Percentiles rank a stretch among this genome's conserved stretches.
phyloP scores from a whole-genome alignment of 1,140 invertebrate species.

The Meloidogyne exigua region DNA sequence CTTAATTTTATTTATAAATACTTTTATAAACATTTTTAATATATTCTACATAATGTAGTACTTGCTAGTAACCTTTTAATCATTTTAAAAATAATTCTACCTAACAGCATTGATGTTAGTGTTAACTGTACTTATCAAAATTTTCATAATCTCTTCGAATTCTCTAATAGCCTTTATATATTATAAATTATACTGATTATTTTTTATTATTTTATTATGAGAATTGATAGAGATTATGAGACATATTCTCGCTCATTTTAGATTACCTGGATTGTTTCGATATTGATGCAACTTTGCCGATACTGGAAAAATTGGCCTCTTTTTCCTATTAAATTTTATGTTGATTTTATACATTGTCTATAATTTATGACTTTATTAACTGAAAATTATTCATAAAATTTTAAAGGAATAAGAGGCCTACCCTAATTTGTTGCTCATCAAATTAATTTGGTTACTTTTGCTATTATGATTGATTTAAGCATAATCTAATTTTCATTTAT shows the following conservation, averaged over 20 bases:
- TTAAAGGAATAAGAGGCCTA: background rate
- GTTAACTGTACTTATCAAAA: too few species aligned
- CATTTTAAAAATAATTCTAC: too few species aligned
- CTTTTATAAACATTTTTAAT: too few species aligned
- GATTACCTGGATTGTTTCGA: background rate
- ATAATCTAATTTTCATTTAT: too few species aligned
- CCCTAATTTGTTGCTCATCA: background rate
- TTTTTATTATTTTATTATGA: too few species aligned
- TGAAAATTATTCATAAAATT: background rate
- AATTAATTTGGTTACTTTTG: background rate
- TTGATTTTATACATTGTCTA: background rate
- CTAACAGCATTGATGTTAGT: too few species aligned
- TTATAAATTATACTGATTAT: too few species aligned
- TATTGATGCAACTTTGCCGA: background rate
- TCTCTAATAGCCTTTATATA: too few species aligned
- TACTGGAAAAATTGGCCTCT: background rate
- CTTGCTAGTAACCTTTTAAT: too few species aligned
- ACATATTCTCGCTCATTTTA: background rate
- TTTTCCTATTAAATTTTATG: background rate
- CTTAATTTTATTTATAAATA: background rate
- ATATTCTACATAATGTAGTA: too few species aligned
- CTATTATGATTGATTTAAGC: background rate
- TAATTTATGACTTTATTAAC: background rate
- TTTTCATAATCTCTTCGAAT: too few species aligned
- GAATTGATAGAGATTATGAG: background rate